Evolutionary conservation across 2,888 invertebrate species (phyloP), one percentile per base, ranked within the genome.

Genomic region (Trisateles emortualis): DNA sequence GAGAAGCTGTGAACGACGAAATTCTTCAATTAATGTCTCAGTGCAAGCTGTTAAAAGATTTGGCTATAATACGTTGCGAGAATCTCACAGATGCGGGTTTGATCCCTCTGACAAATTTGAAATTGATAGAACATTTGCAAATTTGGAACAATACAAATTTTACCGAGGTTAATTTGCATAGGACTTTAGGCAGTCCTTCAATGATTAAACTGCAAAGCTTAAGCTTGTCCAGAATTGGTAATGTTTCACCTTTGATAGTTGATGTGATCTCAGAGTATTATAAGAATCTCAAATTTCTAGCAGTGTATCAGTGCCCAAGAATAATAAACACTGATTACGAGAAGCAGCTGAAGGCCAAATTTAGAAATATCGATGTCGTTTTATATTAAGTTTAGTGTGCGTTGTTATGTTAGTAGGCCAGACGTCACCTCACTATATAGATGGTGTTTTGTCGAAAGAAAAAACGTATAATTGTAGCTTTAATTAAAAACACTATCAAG

Each of bases 141-240:
- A 76, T 93, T 56, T 93, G 93, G 93, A 92, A 93, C 65, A 93
- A 92, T 67, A 57, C 51, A 0, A 79, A 76, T 43, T 93, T 93
- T 64, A 79, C 87, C 16, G 89, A 92, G 74, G 62, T 49, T 3
- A 81, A 71, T 55, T 74, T 93, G 33, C 61, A 84, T 3, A 77
- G 68, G 57, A 85, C 86, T 33, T 74, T 93, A 22, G 74, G 79
- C n/a, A 79, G 82, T 60, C 74, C 81, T 0, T 76, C 72, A 54
- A 72, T 91, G 44, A 59, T 79, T 11, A 83, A 74, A 55, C 59
- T 93, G 44, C 74, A 80, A 56, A 87, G 87, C 53, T 78, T 93
- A 52, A 92, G 92, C 67, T 72, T 93, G 1, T 92, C 93, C 13
- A 84, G 83, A 59, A 85, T 93, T 61, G 62, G 63, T 49, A 90